Conservation (phyloP, 2,888 invertebrate species). For the Leptopilina syphax region DNA sequence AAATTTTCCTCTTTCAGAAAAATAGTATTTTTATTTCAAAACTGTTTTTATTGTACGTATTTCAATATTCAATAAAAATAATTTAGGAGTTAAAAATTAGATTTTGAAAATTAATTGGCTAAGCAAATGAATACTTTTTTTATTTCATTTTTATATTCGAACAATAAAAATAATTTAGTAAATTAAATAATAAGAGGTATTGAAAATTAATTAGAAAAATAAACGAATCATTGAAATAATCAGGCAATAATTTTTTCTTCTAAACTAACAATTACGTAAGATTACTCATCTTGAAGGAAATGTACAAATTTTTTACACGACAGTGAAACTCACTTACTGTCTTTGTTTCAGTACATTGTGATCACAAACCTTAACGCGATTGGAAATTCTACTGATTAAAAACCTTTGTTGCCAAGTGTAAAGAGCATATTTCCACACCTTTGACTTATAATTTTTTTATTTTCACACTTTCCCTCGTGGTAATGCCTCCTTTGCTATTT, state of each 20-base stretch:
- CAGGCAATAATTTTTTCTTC: background rate
- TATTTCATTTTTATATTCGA: no score
- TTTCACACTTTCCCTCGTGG: background rate
- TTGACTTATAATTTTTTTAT: conserved; percentile 1
- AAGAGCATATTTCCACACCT: conserved; percentile 2
- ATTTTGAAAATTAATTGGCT: no score
- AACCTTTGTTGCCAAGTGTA: background rate
- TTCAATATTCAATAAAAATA: no score
- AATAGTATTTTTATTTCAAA: no score
- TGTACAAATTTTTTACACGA: background rate
- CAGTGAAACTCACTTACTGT: conserved; percentile 7
- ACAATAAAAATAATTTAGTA: no score
- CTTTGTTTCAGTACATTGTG: background rate
- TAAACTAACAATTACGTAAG: background rate
- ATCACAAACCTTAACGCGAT: conserved; percentile 1
- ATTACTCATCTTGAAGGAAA: background rate
- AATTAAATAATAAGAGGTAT: no score
- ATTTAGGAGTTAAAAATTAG: no score
- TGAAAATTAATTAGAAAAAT: no score
- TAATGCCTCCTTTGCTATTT: background rate
- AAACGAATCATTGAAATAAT: no score
- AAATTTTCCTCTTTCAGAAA: no score
- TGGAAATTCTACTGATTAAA: background rate
- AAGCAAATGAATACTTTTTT: no score
- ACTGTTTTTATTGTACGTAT: no score